These are phyloP conservation scores for Zoanthus sociatus DNA, from an alignment of 92 coral and sea anemone species.

Conservation along the genomic window DNA sequence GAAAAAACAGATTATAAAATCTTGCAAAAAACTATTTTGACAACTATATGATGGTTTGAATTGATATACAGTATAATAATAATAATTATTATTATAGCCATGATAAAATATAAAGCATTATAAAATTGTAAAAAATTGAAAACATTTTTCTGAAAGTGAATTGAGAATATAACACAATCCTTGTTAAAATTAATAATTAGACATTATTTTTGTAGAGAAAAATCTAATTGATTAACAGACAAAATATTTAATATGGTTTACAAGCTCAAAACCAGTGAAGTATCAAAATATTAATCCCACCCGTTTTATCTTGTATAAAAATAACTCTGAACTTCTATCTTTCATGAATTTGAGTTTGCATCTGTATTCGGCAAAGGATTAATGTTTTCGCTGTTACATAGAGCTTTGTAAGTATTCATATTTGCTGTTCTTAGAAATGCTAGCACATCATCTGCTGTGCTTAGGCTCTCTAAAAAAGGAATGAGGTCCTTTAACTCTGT, in stretches of 20 bases:
- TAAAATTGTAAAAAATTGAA: too few species aligned
- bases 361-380: slow-evolving; percentile 31
- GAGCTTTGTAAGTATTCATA: slow-evolving; percentile 72
- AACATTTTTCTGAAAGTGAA: too few species aligned
- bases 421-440: slow-evolving; percentile 78
- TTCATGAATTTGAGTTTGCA: slow-evolving; percentile 46
- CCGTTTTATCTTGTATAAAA: slow-evolving; percentile 35
- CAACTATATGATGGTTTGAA: too few species aligned
- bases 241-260: background rate
- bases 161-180: too few species aligned
- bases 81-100: too few species aligned
- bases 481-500: slow-evolving; percentile 90
- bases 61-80: too few species aligned
- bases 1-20: too few species aligned
- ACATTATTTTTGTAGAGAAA: background rate
- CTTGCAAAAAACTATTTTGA: too few species aligned
- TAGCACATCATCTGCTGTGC: slow-evolving; percentile 91
- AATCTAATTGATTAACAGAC: background rate
- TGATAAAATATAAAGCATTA: too few species aligned
- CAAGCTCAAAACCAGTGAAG: slow-evolving; percentile 27
- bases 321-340: slow-evolving; percentile 17
- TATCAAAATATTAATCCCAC: slow-evolving; percentile 20
- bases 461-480: slow-evolving; percentile 90
- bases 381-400: slow-evolving; percentile 22
- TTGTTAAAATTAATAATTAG: too few species aligned